Percentiles rank a stretch among this genome's conserved stretches.
These are phyloP conservation scores for Polypterus bichir DNA, from an alignment of 2,113 vertebrate species.

Conservation along the genomic window DNA sequence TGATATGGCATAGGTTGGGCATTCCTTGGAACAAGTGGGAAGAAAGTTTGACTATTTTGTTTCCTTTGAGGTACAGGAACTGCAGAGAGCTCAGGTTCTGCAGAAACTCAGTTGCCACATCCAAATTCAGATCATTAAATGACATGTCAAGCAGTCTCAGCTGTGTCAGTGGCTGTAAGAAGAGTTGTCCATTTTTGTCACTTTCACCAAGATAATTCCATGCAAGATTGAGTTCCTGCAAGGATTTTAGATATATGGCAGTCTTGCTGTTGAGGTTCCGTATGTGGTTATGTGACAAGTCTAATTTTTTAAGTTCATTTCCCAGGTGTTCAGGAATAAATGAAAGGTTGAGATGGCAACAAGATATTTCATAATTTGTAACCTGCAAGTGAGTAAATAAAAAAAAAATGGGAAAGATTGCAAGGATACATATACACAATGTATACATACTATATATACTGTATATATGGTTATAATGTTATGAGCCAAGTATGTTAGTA, in stretches of 20 bases:
- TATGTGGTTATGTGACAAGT: constrained; percentile 64
- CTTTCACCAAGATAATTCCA: constrained; percentile 44
- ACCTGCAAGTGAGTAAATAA: constrained; percentile 21
- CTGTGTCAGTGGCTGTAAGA: constrained; percentile 35
- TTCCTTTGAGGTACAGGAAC: constrained; percentile 46
- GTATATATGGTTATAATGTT: background rate
- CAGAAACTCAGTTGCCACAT: constrained; percentile 44
- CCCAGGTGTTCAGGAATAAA: constrained; percentile 44
- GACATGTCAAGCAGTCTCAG: constrained; percentile 51
- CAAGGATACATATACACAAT: constrained; percentile 2
- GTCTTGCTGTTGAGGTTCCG: constrained; percentile 33
- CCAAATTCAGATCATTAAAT: constrained; percentile 42
- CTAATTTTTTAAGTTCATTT: constrained; percentile 36
- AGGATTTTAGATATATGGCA: constrained; percentile 31
- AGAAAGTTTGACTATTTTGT: constrained; percentile 42
- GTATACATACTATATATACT: constrained; percentile 4
- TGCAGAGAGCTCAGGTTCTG: constrained; percentile 42
- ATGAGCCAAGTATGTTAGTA: background rate
- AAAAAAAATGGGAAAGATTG: background rate
- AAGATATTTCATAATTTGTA: constrained; percentile 36
- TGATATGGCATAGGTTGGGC: constrained; percentile 30
- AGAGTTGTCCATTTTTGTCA: constrained; percentile 35
- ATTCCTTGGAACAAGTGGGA: constrained; percentile 36
- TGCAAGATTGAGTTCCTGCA: constrained; percentile 52
- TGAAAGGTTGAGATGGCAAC: constrained; percentile 38